These are phyloP conservation scores for Ceratina australensis DNA, from an alignment of 1,140 invertebrate species.

Conservation along the genomic window DNA sequence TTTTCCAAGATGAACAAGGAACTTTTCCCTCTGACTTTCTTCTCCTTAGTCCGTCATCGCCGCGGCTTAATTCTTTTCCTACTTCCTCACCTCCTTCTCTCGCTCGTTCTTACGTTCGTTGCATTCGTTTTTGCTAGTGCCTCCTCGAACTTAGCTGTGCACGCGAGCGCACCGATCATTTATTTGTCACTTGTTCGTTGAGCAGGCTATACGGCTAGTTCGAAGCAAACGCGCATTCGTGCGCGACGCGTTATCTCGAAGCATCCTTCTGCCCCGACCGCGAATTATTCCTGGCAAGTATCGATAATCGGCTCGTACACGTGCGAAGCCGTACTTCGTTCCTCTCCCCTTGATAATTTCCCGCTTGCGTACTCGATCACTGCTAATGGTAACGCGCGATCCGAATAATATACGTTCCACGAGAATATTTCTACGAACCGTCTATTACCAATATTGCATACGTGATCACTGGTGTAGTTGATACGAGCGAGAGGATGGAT, in stretches of 20 bases:
- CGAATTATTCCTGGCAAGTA: slow-evolving; percentile 27
- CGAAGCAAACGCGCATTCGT: slow-evolving; percentile 46
- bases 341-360: neutral
- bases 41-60: neutral
- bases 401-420: no score
- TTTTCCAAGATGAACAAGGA: neutral
- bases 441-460: no score
- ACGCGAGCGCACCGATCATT: slow-evolving; percentile 46
- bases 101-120: neutral
- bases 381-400: no score
- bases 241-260: slow-evolving; percentile 47
- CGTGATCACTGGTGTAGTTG: no score
- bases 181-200: slow-evolving; percentile 47
- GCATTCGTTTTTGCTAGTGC: neutral
- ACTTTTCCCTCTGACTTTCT: neutral
- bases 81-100: slow-evolving; percentile 18
- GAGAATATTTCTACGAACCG: no score
- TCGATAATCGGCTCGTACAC: slow-evolving; percentile 13
- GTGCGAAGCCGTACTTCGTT: slow-evolving; percentile 12
- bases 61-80: neutral
- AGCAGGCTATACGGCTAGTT: slow-evolving; percentile 27
- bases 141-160: neutral
- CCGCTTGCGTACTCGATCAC: neutral
- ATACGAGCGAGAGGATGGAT: no score
- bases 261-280: neutral